A percentile compares a stretch with the other conserved stretches of the same genome.
Evolutionary conservation across 2,797 vertebrate species (phyloP).

Genomic region (Cynopterus sphinx): DNA sequence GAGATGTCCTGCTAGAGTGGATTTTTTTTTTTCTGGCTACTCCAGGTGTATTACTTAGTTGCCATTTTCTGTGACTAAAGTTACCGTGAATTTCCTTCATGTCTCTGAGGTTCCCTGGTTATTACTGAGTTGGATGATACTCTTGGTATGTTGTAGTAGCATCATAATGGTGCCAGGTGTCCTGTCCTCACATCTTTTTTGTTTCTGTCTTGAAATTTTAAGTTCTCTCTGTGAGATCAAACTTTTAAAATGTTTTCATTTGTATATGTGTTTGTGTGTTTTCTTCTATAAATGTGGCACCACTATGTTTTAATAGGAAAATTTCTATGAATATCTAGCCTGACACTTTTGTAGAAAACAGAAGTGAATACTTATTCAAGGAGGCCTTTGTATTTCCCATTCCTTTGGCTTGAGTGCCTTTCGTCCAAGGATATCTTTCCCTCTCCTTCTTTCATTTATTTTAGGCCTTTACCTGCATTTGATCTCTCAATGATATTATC

Average conservation of each 20-base stretch:
- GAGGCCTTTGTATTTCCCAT: background rate
- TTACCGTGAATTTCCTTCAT: background rate
- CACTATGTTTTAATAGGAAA: background rate
- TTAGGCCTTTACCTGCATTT: background rate
- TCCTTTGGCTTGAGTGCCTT: background rate
- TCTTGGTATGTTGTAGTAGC: background rate
- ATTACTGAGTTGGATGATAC: background rate
- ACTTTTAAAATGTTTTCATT: background rate
- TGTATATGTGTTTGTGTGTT: background rate
- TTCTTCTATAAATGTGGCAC: background rate
- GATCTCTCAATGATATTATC: background rate
- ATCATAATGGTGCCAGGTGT: background rate
- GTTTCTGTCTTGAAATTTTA: background rate
- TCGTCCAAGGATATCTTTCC: background rate
- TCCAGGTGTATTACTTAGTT: background rate
- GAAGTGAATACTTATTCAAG: background rate
- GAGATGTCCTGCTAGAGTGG: background rate
- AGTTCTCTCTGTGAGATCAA: background rate
- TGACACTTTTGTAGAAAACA: constrained; percentile 7
- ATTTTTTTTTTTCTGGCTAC: background rate
- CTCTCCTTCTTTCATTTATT: background rate
- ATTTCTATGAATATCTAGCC: background rate
- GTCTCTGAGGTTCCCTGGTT: background rate
- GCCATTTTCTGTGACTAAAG: background rate
- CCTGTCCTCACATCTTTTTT: background rate